Conservation (phyloP, 2,797 vertebrate genomes). For the Stomatorhinus walkeri region DNA sequence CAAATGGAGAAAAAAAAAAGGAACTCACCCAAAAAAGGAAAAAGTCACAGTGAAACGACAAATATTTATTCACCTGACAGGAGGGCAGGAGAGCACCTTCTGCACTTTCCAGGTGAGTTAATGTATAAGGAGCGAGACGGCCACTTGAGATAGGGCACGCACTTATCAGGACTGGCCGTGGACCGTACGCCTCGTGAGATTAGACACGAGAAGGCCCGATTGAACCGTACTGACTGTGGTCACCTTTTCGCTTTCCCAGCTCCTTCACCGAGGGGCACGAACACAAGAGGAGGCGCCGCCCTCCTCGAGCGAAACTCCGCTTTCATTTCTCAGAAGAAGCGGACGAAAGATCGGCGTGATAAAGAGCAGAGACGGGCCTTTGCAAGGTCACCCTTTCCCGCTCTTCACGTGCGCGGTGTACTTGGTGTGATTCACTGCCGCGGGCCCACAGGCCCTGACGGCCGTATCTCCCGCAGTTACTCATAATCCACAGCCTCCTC, state of each 20-base stretch:
- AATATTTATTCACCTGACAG: slow-evolving; percentile 29
- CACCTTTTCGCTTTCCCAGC: slow-evolving; percentile 34
- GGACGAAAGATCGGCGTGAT: neutral
- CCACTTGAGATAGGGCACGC: slow-evolving; percentile 32
- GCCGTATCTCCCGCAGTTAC: neutral
- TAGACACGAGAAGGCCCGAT: slow-evolving; percentile 48
- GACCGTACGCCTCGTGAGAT: slow-evolving; percentile 43
- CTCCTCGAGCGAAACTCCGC: slow-evolving; percentile 22
- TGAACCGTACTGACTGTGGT: slow-evolving; percentile 38
- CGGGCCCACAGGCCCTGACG: neutral
- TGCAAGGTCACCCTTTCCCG: neutral
- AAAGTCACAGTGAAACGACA: slow-evolving; percentile 11
- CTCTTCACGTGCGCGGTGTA: neutral
- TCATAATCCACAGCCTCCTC: neutral
- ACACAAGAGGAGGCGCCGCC: slow-evolving; percentile 48
- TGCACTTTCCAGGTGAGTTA: slow-evolving; percentile 47
- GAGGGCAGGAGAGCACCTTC: slow-evolving; percentile 28
- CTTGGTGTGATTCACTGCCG: neutral
- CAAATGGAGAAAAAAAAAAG: neutral
- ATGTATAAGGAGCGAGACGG: slow-evolving; percentile 46
- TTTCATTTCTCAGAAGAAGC: neutral
- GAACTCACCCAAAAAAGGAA: neutral
- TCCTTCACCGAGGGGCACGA: slow-evolving; percentile 51
- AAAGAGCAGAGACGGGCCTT: neutral
- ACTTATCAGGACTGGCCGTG: slow-evolving; percentile 46